Evolutionary conservation across 2,113 vertebrate genomes (phyloP).

Genomic region (Cynocephalus volans): DNA sequence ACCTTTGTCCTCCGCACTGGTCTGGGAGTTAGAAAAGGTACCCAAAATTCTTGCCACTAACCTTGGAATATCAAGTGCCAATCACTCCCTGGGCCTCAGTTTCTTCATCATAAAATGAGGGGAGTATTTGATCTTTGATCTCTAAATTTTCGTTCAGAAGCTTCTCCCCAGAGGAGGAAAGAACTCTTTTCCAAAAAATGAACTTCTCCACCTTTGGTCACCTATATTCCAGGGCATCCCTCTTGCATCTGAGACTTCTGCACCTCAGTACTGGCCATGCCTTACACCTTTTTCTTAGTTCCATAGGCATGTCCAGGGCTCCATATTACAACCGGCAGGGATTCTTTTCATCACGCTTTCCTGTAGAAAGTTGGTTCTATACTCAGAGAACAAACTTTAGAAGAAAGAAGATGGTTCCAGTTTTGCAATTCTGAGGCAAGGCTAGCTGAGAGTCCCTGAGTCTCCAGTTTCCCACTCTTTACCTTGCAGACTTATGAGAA

Average conservation of each 20-base stretch:
- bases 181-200: neutral
- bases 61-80: neutral
- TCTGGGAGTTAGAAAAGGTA: neutral
- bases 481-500: neutral
- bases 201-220: neutral
- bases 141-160: slow-evolving; percentile 15
- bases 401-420: neutral
- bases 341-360: neutral
- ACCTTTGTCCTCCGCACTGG: neutral
- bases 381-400: neutral
- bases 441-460: neutral
- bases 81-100: neutral
- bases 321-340: neutral
- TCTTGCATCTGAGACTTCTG: neutral
- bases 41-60: neutral
- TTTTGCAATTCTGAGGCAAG: neutral
- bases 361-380: neutral
- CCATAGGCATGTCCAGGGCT: neutral
- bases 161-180: neutral
- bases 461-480: neutral
- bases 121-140: neutral
- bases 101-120: slow-evolving; percentile 4
- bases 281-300: neutral
- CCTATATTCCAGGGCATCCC: neutral
- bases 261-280: neutral